Conservation (phyloP, 2,888 invertebrate species). For the Dynastes hyllus region DNA sequence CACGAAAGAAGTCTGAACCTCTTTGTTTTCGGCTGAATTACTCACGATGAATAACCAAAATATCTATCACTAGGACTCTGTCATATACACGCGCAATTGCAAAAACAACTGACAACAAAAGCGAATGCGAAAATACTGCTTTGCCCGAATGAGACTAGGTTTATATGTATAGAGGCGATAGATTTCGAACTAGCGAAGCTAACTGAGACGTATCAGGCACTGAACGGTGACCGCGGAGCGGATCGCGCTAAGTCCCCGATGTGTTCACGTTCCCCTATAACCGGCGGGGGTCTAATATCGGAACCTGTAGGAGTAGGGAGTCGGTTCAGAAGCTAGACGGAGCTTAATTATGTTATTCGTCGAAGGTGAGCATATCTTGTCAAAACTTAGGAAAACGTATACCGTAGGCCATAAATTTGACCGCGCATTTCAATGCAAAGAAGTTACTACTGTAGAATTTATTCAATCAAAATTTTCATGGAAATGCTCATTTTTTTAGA, state of each 20-base stretch:
- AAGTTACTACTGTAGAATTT: too few species aligned
- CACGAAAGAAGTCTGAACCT: background rate
- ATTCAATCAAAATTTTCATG: too few species aligned
- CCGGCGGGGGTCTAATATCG: background rate
- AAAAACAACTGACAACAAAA: background rate
- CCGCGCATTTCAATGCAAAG: too few species aligned
- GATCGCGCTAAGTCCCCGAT: background rate
- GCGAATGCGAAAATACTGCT: background rate
- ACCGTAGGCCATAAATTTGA: too few species aligned
- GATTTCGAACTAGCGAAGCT: background rate
- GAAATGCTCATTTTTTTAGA: too few species aligned
- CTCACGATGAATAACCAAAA: background rate
- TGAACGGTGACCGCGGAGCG: background rate
- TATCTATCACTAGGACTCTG: background rate
- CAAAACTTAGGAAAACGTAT: too few species aligned
- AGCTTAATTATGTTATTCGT: too few species aligned
- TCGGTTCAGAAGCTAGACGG: background rate
- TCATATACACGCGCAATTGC: background rate
- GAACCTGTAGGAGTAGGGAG: background rate
- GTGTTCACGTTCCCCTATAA: background rate
- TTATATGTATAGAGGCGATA: background rate
- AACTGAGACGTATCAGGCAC: conserved; percentile 23
- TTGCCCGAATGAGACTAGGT: background rate
- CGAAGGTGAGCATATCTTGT: too few species aligned
- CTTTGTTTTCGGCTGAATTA: background rate